These are phyloP conservation scores for Eulemur rufifrons DNA, from an alignment of 2,113 vertebrate species.

Conservation along the genomic window DNA sequence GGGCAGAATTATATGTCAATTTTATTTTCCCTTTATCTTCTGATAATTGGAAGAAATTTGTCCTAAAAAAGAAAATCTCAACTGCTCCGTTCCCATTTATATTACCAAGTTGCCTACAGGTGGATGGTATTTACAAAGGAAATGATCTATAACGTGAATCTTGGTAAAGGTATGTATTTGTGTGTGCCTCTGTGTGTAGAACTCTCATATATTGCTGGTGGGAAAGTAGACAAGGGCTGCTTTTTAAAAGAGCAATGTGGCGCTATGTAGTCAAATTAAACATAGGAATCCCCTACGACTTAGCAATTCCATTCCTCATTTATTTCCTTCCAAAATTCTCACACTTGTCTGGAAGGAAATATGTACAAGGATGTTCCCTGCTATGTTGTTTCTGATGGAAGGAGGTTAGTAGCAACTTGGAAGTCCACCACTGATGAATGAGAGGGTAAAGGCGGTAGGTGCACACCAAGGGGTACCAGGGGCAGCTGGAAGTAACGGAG, in stretches of 20 bases:
- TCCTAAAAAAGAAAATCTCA: background rate
- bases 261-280: background rate
- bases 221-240: background rate
- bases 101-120: background rate
- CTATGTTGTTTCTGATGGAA: background rate
- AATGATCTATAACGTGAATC: background rate
- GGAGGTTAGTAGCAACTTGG: background rate
- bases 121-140: background rate
- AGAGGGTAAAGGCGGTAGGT: background rate
- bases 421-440: background rate
- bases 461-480: background rate
- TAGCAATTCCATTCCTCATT: background rate
- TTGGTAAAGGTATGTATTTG: background rate
- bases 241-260: background rate
- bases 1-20: background rate
- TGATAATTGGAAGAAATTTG: background rate
- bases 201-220: background rate
- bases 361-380: background rate
- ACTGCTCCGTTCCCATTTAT: background rate
- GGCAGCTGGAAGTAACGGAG: background rate
- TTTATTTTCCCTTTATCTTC: background rate
- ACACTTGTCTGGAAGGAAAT: background rate
- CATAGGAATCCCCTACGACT: background rate
- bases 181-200: background rate
- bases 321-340: background rate